Percentiles rank a stretch among this genome's conserved stretches.
phyloP scores from a whole-genome alignment of 2,113 vertebrate genomes.

The Thryonomys swinderianus region DNA sequence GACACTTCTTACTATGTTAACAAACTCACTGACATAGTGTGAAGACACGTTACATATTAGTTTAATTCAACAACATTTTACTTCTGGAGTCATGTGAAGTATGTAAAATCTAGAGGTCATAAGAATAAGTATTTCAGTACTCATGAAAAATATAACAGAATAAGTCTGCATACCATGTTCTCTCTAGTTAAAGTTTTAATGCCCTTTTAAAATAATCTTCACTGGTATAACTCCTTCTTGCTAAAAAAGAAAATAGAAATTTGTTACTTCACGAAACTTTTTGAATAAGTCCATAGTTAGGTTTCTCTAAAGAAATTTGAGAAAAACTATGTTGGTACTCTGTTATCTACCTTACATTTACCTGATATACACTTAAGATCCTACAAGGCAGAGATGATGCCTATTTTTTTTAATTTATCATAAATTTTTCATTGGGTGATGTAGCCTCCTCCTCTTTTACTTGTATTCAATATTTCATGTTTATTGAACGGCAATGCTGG shows the following conservation, averaged over 20 bases:
- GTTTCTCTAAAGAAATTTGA: slow-evolving; percentile 16
- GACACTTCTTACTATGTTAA: not conserved
- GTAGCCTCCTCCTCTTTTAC: not conserved
- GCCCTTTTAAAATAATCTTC: slow-evolving; percentile 37
- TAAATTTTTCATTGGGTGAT: not conserved
- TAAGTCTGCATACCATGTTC: not conserved
- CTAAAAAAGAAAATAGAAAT: not conserved
- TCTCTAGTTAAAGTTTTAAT: not conserved
- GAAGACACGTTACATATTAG: slow-evolving; percentile 31
- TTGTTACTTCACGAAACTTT: not conserved
- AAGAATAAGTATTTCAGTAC: not conserved
- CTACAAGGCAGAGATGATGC: not conserved
- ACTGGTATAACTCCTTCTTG: not conserved
- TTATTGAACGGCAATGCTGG: not conserved
- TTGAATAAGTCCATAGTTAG: not conserved
- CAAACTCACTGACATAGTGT: not conserved
- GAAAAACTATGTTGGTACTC: not conserved
- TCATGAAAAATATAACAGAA: not conserved
- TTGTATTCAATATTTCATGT: not conserved
- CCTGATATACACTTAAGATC: not conserved
- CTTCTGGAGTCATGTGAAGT: not conserved
- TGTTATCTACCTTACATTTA: not conserved
- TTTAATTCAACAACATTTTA: slow-evolving; percentile 24
- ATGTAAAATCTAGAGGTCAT: not conserved
- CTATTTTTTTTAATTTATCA: not conserved